phyloP scores from a whole-genome alignment of 2,888 invertebrate genomes.

The Melanchra persicariae region DNA sequence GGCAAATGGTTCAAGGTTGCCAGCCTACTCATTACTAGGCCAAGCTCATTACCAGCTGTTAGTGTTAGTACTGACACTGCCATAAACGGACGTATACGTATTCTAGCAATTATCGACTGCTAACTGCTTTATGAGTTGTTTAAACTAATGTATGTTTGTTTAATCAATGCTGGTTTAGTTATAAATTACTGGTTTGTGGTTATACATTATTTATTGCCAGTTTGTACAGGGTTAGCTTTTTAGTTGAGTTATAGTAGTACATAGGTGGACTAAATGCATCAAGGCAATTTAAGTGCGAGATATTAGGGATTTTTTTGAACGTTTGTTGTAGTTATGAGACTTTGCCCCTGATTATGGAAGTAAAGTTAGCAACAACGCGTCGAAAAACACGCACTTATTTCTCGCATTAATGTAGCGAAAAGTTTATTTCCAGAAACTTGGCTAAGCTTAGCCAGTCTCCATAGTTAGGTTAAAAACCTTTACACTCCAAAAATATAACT shows the following conservation, averaged over 20 bases:
- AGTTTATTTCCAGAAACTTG: too few species aligned
- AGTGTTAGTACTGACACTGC: conserved; percentile 49
- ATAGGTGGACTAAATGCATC: too few species aligned
- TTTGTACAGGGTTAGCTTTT: too few species aligned
- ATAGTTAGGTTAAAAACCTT: background rate
- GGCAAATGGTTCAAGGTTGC: conserved; percentile 66
- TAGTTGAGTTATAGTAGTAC: too few species aligned
- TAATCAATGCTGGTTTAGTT: background rate
- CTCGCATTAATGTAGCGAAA: too few species aligned
- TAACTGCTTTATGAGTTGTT: conserved; percentile 37
- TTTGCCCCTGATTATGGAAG: too few species aligned
- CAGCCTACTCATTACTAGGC: conserved; percentile 60
- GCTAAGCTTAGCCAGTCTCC: too few species aligned
- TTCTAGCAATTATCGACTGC: conserved; percentile 52
- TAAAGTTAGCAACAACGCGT: too few species aligned
- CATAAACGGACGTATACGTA: conserved; percentile 53
- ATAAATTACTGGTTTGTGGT: background rate
- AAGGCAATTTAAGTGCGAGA: background rate
- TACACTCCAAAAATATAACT: background rate
- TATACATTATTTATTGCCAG: background rate
- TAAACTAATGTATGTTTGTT: conserved; percentile 15
- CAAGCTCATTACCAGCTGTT: conserved; percentile 58
- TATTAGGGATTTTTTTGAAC: too few species aligned
- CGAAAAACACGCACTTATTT: too few species aligned
- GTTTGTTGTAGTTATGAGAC: too few species aligned